Conservation (phyloP, 1,140 invertebrate genomes). For the Procambarus virginalis region DNA sequence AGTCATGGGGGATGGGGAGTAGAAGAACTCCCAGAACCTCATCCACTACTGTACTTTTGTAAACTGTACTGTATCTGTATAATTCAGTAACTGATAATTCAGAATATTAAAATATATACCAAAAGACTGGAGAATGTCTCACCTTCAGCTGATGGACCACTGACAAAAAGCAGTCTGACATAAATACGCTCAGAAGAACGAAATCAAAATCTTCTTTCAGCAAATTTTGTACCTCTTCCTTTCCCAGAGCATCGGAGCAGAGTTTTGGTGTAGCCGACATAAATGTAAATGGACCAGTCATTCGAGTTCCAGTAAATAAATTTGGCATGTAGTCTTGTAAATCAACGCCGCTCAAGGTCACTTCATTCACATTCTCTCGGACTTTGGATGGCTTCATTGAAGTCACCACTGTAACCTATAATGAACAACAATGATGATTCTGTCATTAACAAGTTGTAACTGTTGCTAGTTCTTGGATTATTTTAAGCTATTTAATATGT, state of each 20-base stretch:
- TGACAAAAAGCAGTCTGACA: conserved; percentile 36
- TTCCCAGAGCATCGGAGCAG: conserved; percentile 26
- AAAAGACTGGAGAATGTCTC: background rate
- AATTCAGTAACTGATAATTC: too few species aligned
- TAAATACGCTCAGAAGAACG: background rate
- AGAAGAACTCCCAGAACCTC: too few species aligned
- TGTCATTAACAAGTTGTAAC: too few species aligned
- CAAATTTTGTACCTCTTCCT: conserved; percentile 19
- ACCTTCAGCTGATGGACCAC: conserved; percentile 43
- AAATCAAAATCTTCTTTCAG: conserved; percentile 49
- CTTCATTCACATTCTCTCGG: conserved; percentile 8
- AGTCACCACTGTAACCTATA: conserved; percentile 41
- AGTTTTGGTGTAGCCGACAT: background rate
- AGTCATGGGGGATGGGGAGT: too few species aligned
- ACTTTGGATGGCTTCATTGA: conserved; percentile 33
- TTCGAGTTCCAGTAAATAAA: conserved; percentile 12
- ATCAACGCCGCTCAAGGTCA: conserved; percentile 14
- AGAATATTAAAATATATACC: too few species aligned
- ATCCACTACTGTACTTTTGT: too few species aligned
- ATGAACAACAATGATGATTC: too few species aligned
- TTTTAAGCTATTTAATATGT: too few species aligned
- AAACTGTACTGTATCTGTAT: too few species aligned
- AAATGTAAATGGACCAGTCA: background rate
- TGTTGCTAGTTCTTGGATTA: too few species aligned
- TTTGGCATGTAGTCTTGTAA: background rate